Evolutionary conservation across 2,113 vertebrate genomes (phyloP), one percentile per base, ranked within the genome.

Genomic region (Mormyrus iriodes): DNA sequence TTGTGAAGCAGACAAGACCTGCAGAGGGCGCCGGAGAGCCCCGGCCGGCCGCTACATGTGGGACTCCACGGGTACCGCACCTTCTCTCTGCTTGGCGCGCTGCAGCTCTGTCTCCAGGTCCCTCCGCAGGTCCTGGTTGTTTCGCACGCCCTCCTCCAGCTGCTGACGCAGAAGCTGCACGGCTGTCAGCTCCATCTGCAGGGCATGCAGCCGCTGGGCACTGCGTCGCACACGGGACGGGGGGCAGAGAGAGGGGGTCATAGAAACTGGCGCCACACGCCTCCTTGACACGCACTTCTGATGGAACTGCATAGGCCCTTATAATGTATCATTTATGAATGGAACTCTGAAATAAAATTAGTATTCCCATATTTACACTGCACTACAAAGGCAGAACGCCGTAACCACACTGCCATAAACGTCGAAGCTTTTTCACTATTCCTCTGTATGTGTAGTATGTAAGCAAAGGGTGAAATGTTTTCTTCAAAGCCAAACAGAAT

Each of bases 111-210:
- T 95, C 92, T 97, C 96, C 93, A 99, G 92, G 31, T 95, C 92
- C 90, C 95, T 97, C 88, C 95, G 95, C 3, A 99, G 95, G 87
- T 97, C 96, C 92, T 93, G 95, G 85, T 97, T 98, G 15, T 94
- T 94, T 42, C 94, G 94, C 91, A 99, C 93, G 3, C 96, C 95
- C 0, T 95, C 95, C 90, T 99, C 97, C 1, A 99, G 95, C 86
- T 97, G 97, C 91, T 96, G 97, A 85, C 97, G 93, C 69, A 99
- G 95, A 82, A 96, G 92, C 35, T 95, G 94, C 90, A 99, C 92
- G 0, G 94, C 94, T 1, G 95, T 95, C 85, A 99, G 91, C 90
- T 99, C 98, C 12, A 96, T 92, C 69, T 98, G 97, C 90, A 98
- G 93, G 86, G 92, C 94, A 4, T 96, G 96, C 65, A 97, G 93